A percentile compares a stretch with the other conserved stretches of the same genome.
These are phyloP conservation scores for Drosophila barbarae DNA, from an alignment of 2,888 invertebrate genomes.

Conservation along the genomic window DNA sequence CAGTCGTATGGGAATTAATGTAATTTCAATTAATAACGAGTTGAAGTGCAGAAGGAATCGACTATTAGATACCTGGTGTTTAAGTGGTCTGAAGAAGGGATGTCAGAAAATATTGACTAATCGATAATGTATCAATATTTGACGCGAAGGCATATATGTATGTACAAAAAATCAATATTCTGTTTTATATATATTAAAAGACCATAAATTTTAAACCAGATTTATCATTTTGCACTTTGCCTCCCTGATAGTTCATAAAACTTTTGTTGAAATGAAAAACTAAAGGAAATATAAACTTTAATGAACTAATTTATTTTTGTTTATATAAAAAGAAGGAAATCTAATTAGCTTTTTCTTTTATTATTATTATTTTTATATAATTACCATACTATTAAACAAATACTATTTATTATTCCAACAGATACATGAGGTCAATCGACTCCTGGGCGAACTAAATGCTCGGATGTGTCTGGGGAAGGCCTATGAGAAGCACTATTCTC, in stretches of 20 bases:
- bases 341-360: too few species aligned
- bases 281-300: too few species aligned
- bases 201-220: too few species aligned
- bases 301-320: too few species aligned
- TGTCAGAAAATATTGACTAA: not conserved
- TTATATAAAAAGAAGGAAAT: too few species aligned
- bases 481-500: conserved; percentile 89
- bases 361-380: not conserved
- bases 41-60: too few species aligned
- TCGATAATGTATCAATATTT: not conserved
- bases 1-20: not conserved
- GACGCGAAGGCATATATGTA: too few species aligned
- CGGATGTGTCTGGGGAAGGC: conserved; percentile 88
- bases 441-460: conserved; percentile 91
- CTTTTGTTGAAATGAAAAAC: too few species aligned
- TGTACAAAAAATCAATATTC: not conserved
- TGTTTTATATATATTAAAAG: too few species aligned
- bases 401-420: conserved; percentile 72
- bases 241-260: too few species aligned
- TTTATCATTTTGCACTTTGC: too few species aligned
- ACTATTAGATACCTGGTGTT: not conserved
- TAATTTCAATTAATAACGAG: not conserved
- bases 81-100: not conserved
- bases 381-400: too few species aligned
- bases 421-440: conserved; percentile 90